Base-by-base conservation (phyloP, 2,797 vertebrate genomes). In the Sandelia bainsii region DNA sequence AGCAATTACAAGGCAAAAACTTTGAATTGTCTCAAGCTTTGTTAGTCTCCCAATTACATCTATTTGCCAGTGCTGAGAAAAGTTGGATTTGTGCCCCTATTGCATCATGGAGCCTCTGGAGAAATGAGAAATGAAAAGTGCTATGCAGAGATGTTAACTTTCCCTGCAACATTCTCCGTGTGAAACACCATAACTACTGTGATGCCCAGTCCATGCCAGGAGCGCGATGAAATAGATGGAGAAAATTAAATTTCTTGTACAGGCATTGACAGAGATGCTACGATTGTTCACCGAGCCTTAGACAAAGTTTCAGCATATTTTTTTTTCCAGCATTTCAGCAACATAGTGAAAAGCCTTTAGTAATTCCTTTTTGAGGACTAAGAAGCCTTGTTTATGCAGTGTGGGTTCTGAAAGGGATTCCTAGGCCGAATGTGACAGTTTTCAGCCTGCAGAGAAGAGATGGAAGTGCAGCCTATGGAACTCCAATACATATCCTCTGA, bases 61-160 rank as follows among this genome's bases (percentile, higher is more conserved):
- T 68, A 58, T 77, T 75, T 49, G 61, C 51, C 27, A 56, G 17
- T 62, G 32, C 37, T 49, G 48, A 77, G 57, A 62, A 72, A 66
- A 58, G 59, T 63, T 82, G 62, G 68, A 73, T 42, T 8, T 20
- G 22, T 65, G 45, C 57, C 25, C 44, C 19, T 20, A 79, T 80
- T 83, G 79, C 82, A 58, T 85, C 84, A 86, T 60, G 6, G 45
- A 64, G 60, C 50, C 79, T 68, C 22, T 1, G 6, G 75, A 78
- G 71, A 32, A 63, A 51, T 67, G 81, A 73, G 27, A 77, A 77
- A 58, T 6, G 40, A 68, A 51, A 39, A 19, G 40, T 57, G 73
- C 72, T 69, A 60, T 64, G 82, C 52, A 17, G 57, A 5, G 57
- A 62, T 59, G 74, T 84, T 63, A 65, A 62, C 83, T 74, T 56